Conservation (phyloP, 2,888 invertebrate genomes). For the Acholoe squamosa region DNA sequence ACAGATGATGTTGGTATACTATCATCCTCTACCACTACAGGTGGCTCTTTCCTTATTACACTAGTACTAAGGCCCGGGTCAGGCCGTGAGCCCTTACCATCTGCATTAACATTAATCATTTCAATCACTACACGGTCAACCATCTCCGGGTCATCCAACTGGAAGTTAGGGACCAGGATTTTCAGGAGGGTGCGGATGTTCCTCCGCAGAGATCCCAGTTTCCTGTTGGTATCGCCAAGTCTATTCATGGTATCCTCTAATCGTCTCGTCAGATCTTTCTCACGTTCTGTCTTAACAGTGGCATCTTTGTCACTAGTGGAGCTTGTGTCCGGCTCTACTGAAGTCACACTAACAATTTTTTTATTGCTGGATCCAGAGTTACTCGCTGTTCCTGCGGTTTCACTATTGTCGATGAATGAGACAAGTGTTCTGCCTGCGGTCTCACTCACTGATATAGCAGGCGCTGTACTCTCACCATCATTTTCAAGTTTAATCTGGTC, state of each 20-base stretch:
- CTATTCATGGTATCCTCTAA: background rate
- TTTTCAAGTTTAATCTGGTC: background rate
- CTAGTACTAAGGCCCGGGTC: no score
- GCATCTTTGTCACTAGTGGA: conserved; percentile 28
- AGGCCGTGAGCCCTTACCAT: background rate
- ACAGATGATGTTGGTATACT: conserved; percentile 41
- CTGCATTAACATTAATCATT: conserved; percentile 60
- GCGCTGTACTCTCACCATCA: background rate
- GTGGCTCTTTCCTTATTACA: background rate
- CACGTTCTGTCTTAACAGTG: background rate
- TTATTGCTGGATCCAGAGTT: background rate
- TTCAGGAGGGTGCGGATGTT: conserved; percentile 57
- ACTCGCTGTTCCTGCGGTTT: background rate
- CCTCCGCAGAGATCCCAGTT: background rate
- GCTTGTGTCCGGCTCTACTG: conserved; percentile 5
- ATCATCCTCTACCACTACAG: background rate
- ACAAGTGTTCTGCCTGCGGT: background rate
- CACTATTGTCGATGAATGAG: background rate
- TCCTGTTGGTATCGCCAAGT: conserved; percentile 11
- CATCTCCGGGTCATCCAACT: conserved; percentile 33
- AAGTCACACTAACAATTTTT: no score
- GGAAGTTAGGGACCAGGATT: conserved; percentile 58
- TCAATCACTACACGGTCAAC: conserved; percentile 59
- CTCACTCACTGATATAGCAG: background rate
- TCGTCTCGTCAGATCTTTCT: background rate